Percentiles rank a stretch among this genome's conserved stretches.
These are phyloP conservation scores for Eupeodes corollae DNA, from an alignment of 1,140 invertebrate genomes.

Conservation along the genomic window DNA sequence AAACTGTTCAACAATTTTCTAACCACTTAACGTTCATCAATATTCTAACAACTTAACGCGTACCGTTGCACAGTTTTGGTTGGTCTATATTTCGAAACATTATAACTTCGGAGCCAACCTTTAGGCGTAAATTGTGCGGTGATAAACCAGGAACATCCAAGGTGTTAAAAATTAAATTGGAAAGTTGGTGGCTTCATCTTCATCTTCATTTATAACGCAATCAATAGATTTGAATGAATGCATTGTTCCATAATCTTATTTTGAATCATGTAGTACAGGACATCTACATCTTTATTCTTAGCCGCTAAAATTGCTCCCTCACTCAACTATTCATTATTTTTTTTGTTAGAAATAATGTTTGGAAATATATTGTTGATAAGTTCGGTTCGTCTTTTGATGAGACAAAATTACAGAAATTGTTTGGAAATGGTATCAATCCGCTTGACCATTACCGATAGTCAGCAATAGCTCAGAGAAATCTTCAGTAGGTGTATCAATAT, in stretches of 20 bases:
- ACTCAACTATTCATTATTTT: slow-evolving; percentile 30
- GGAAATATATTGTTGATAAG: too few relatives aligned
- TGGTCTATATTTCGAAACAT: slow-evolving; percentile 33
- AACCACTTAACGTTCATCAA: too few relatives aligned
- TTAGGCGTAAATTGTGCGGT: slow-evolving; percentile 33
- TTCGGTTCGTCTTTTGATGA: too few relatives aligned
- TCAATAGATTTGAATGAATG: slow-evolving; percentile 36
- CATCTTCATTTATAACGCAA: slow-evolving; percentile 22
- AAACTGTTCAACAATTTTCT: too few relatives aligned
- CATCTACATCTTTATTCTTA: too few relatives aligned
- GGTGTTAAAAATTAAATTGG: slow-evolving; percentile 37
- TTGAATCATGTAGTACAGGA: slow-evolving; percentile 8
- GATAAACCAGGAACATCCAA: slow-evolving; percentile 29
- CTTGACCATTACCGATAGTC: slow-evolving; percentile 27
- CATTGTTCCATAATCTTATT: slow-evolving; percentile 7
- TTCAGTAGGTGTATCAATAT: too few relatives aligned
- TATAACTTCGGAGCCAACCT: slow-evolving; percentile 35
- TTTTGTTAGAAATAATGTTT: slow-evolving; percentile 11
- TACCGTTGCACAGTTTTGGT: slow-evolving; percentile 38
- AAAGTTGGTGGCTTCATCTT: slow-evolving; percentile 29
- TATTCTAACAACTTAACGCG: slow-evolving; percentile 32
- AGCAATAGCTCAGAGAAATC: too few relatives aligned
- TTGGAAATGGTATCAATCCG: slow-evolving; percentile 29
- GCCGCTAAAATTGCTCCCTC: too few relatives aligned
- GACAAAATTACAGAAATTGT: slow-evolving; percentile 32